Conservation (phyloP, 2,113 vertebrate genomes). For the Brevimyrus niger region DNA sequence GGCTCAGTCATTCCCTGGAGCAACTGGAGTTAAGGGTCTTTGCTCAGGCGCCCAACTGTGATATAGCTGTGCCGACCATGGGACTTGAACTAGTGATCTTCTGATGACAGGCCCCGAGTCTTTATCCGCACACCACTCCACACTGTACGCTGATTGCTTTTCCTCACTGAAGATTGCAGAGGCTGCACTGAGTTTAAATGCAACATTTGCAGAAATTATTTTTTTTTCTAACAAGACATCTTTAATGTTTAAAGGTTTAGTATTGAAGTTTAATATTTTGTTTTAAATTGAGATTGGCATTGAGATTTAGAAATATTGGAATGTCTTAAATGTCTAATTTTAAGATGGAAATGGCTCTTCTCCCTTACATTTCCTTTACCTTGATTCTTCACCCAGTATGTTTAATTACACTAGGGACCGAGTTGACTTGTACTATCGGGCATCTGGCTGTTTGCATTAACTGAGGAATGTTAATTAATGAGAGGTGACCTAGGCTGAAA, state of each 20-base stretch:
- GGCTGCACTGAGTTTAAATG: neutral
- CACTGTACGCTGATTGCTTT: neutral
- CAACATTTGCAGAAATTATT: neutral
- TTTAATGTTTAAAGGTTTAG: too few relatives aligned
- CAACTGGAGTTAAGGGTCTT: neutral
- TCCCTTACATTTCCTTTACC: conserved; percentile 6
- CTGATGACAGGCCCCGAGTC: neutral
- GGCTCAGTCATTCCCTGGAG: neutral
- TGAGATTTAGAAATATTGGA: neutral
- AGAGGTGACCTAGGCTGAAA: conserved; percentile 7
- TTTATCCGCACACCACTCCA: neutral
- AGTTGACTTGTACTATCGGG: neutral
- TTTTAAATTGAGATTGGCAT: neutral
- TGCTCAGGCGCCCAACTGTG: neutral
- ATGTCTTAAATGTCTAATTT: neutral
- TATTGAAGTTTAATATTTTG: neutral
- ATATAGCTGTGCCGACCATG: neutral
- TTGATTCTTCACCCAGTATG: conserved; percentile 21
- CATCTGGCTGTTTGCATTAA: neutral
- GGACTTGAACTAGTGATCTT: neutral
- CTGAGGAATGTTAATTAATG: neutral
- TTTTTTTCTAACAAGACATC: neutral
- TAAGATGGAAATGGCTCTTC: neutral
- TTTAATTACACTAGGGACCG: conserved; percentile 8
- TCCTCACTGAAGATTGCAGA: neutral